Percentiles rank a stretch among this genome's conserved stretches.
These are phyloP conservation scores for Tortrix viridana DNA, from an alignment of 2,888 invertebrate genomes.

Conservation along the genomic window DNA sequence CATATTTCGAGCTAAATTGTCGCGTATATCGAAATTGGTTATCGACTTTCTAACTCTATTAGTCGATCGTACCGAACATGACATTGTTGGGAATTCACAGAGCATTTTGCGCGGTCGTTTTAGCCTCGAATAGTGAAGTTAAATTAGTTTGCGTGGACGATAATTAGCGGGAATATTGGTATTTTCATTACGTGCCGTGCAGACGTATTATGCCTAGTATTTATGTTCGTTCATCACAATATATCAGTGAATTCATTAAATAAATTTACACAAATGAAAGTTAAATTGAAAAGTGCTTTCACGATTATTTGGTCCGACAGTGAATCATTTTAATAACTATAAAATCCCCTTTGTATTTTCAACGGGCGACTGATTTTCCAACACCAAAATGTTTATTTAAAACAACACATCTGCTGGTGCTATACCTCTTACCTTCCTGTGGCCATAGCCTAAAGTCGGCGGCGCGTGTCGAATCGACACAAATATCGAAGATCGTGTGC, in stretches of 20 bases:
- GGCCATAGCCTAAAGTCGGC: conserved; percentile 33
- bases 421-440: conserved; percentile 14
- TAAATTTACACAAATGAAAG: too few species aligned
- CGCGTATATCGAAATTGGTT: conserved; percentile 24
- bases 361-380: neutral
- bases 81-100: conserved; percentile 17
- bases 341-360: neutral
- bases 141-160: conserved; percentile 20
- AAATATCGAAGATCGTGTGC: conserved; percentile 48
- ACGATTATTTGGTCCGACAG: neutral
- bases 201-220: conserved; percentile 5
- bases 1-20: conserved; percentile 11
- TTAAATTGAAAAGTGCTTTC: neutral
- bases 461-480: conserved; percentile 59
- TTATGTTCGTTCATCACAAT: conserved; percentile 1
- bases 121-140: conserved; percentile 10
- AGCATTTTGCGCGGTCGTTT: conserved; percentile 19
- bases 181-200: conserved; percentile 15
- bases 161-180: conserved; percentile 14
- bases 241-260: too few species aligned
- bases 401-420: conserved; percentile 9
- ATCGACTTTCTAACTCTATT: conserved; percentile 26
- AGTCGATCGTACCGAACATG: conserved; percentile 17
- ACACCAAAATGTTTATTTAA: neutral
- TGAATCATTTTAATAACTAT: too few species aligned